Percentiles rank a stretch among this genome's conserved stretches.
Evolutionary conservation across 2,888 invertebrate genomes (phyloP).

Genomic region (Rutpela maculata): DNA sequence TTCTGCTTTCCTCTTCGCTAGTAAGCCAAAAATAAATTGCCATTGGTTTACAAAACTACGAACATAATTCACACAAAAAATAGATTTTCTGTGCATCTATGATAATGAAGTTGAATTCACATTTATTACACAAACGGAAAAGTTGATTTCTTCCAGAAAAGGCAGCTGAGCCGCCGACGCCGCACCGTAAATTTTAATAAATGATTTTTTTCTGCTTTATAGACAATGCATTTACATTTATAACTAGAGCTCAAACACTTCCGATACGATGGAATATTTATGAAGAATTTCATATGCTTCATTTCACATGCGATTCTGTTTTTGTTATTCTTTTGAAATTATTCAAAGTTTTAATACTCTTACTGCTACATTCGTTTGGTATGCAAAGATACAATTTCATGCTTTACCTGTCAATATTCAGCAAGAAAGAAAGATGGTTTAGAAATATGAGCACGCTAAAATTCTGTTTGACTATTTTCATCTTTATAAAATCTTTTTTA

Average conservation of each 20-base stretch:
- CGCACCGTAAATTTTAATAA: slow-evolving; percentile 8
- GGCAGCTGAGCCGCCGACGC: background rate
- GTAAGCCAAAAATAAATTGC: background rate
- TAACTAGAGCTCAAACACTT: slow-evolving; percentile 71
- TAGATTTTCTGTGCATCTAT: background rate
- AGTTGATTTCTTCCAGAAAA: background rate
- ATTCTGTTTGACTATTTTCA: background rate
- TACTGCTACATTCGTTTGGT: slow-evolving; percentile 63
- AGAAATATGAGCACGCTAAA: background rate
- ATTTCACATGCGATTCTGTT: slow-evolving; percentile 64
- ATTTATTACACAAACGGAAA: slow-evolving; percentile 7
- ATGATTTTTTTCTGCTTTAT: slow-evolving; percentile 19
- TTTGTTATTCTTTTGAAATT: slow-evolving; percentile 62
- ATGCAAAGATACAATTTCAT: slow-evolving; percentile 62
- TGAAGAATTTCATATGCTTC: slow-evolving; percentile 65
- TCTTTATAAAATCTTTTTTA: background rate
- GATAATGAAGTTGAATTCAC: slow-evolving; percentile 11
- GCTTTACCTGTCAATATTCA: slow-evolving; percentile 55
- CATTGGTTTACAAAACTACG: background rate
- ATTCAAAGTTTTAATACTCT: slow-evolving; percentile 65
- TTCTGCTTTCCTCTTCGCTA: background rate
- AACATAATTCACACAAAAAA: slow-evolving; percentile 4
- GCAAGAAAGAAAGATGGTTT: slow-evolving; percentile 13
- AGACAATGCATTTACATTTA: slow-evolving; percentile 68
- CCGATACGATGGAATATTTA: slow-evolving; percentile 70